phyloP scores from a whole-genome alignment of 2,113 vertebrate species.

The Pygoscelis adeliae region DNA sequence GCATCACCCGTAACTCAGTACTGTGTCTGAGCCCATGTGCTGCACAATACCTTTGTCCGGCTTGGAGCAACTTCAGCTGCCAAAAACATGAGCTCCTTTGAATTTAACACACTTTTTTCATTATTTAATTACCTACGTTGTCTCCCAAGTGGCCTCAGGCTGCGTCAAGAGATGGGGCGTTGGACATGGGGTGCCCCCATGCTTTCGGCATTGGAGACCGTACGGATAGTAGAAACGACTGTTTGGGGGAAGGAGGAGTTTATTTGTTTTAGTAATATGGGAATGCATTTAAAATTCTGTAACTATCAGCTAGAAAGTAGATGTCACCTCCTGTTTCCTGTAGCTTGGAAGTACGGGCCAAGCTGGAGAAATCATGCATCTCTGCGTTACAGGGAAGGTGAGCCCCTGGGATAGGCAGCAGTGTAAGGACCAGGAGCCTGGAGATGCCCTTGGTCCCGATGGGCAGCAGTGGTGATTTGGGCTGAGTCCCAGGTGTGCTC shows the following conservation, averaged over 20 bases:
- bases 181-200: rapidly evolving
- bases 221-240: rapidly evolving
- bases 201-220: not conserved
- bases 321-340: not conserved
- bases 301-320: not conserved
- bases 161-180: not conserved
- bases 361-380: not conserved
- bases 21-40: not conserved
- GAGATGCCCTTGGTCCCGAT: rapidly evolving
- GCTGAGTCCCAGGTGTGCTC: not conserved
- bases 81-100: not conserved
- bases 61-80: not conserved
- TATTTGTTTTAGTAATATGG: not conserved
- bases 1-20: rapidly evolving
- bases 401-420: not conserved
- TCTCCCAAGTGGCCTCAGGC: not conserved
- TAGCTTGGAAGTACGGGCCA: not conserved
- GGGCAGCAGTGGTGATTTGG: not conserved
- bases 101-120: too few relatives aligned
- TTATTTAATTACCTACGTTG: not conserved
- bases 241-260: not conserved
- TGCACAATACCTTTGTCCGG: not conserved
- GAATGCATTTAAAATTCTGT: not conserved
- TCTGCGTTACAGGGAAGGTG: too few relatives aligned
- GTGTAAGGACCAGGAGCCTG: not conserved